A percentile compares a stretch with the other conserved stretches of the same genome.
These are phyloP conservation scores for Drosophila mercatorum DNA, from an alignment of 2,888 invertebrate genomes.

Conservation along the genomic window DNA sequence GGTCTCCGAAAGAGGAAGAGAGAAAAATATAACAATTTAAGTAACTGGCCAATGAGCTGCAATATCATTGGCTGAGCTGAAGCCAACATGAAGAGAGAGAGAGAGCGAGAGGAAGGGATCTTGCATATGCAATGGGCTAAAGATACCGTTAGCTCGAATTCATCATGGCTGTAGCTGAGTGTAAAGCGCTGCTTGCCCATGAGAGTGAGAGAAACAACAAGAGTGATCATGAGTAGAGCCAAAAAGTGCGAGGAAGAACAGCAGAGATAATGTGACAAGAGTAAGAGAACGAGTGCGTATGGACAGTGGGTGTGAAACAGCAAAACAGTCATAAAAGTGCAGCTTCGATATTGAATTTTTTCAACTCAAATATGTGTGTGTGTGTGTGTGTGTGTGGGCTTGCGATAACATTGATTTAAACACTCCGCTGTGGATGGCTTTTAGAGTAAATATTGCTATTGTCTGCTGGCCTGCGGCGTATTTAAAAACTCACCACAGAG, in stretches of 20 bases:
- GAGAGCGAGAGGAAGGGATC: neutral
- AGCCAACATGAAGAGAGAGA: neutral
- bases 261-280: neutral
- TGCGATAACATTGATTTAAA: conserved; percentile 37
- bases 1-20: neutral
- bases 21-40: neutral
- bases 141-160: neutral
- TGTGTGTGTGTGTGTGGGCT: neutral
- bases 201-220: neutral
- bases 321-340: neutral
- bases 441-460: conserved; percentile 29
- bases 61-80: neutral
- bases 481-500: conserved; percentile 39
- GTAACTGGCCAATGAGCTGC: neutral
- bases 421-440: conserved; percentile 21
- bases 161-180: no score
- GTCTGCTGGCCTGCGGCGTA: conserved; percentile 32
- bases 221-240: neutral
- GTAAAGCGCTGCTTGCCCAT: neutral
- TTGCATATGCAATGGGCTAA: neutral
- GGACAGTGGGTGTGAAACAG: neutral
- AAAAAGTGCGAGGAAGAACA: neutral
- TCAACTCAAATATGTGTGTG: neutral
- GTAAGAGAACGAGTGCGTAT: neutral
- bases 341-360: neutral